Evolutionary conservation across 1,140 invertebrate species (phyloP).

Genomic region (Scaptomyza pallida): DNA sequence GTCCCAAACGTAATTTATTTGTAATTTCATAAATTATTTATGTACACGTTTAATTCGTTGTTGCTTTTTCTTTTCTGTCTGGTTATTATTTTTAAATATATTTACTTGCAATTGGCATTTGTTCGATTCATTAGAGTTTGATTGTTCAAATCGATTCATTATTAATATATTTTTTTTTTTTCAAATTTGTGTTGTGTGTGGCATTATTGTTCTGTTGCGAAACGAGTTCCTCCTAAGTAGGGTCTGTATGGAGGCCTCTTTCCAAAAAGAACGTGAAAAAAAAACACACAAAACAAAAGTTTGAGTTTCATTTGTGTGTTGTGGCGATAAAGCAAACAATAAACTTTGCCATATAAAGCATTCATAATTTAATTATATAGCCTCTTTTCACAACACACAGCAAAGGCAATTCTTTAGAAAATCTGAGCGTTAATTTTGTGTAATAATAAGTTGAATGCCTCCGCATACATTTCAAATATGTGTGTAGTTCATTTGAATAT

Average conservation of each 20-base stretch:
- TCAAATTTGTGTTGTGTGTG: slow-evolving; percentile 40
- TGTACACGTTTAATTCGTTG: slow-evolving; percentile 67
- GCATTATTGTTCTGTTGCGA: slow-evolving; percentile 19
- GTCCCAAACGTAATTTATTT: slow-evolving; percentile 58
- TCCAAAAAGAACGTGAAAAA: slow-evolving; percentile 60
- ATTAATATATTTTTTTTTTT: slow-evolving; percentile 30
- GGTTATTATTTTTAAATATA: slow-evolving; percentile 48
- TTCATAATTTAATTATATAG: slow-evolving; percentile 82
- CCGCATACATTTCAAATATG: slow-evolving; percentile 27
- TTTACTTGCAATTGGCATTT: slow-evolving; percentile 49
- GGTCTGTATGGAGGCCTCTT: slow-evolving; percentile 49
- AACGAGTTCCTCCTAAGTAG: slow-evolving; percentile 65
- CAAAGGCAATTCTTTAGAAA: slow-evolving; percentile 70
- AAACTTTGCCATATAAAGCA: slow-evolving; percentile 75
- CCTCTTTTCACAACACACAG: slow-evolving; percentile 37
- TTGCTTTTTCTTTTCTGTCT: background rate
- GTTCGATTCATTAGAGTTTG: slow-evolving; percentile 67
- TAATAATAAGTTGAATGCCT: slow-evolving; percentile 68
- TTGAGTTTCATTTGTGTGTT: slow-evolving; percentile 38
- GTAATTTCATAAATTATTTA: slow-evolving; percentile 80
- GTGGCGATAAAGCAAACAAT: slow-evolving; percentile 68
- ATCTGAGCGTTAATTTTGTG: slow-evolving; percentile 68
- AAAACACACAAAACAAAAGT: slow-evolving; percentile 69
- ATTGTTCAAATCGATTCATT: slow-evolving; percentile 68
- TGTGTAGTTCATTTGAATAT: slow-evolving; percentile 43